Evolutionary conservation across 1,140 invertebrate genomes (phyloP).

Genomic region (Solenopsis invicta): DNA sequence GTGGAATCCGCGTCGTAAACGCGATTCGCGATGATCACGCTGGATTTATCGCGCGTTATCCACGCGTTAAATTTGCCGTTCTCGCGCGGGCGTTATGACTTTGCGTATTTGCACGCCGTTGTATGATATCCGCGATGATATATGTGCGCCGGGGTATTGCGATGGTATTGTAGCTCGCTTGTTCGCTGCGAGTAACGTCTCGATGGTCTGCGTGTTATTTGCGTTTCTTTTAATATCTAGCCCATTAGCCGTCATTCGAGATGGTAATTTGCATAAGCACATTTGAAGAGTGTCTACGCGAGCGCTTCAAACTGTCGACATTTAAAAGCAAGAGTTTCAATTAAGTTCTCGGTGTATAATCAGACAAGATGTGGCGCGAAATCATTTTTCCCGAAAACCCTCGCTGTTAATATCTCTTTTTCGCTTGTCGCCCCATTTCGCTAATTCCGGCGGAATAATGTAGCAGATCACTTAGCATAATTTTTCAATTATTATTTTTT

Average conservation of each 20-base stretch:
- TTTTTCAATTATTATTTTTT: background rate
- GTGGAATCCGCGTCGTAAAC: background rate
- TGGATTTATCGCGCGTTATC: slow-evolving; percentile 19
- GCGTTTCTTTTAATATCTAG: slow-evolving; percentile 1
- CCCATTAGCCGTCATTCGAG: background rate
- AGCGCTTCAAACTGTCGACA: background rate
- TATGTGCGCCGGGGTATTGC: background rate
- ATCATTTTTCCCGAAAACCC: background rate
- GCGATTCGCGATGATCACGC: background rate
- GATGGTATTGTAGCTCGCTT: background rate
- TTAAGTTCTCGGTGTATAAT: slow-evolving; percentile 16
- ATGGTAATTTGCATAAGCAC: slow-evolving; percentile 33
- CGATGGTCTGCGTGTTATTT: slow-evolving; percentile 26
- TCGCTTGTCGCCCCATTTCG: too few relatives aligned
- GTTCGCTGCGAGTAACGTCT: background rate
- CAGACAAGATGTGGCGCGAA: background rate
- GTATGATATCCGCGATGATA: background rate
- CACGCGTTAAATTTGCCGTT: slow-evolving; percentile 23
- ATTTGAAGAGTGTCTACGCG: background rate
- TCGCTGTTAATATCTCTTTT: background rate
- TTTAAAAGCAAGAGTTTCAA: background rate
- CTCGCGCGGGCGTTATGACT: background rate
- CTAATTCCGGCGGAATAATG: background rate
- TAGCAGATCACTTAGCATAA: background rate
- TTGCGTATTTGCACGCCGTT: background rate